These are phyloP conservation scores for Athetis lepigone DNA, from an alignment of 2,888 invertebrate species.

Conservation along the genomic window DNA sequence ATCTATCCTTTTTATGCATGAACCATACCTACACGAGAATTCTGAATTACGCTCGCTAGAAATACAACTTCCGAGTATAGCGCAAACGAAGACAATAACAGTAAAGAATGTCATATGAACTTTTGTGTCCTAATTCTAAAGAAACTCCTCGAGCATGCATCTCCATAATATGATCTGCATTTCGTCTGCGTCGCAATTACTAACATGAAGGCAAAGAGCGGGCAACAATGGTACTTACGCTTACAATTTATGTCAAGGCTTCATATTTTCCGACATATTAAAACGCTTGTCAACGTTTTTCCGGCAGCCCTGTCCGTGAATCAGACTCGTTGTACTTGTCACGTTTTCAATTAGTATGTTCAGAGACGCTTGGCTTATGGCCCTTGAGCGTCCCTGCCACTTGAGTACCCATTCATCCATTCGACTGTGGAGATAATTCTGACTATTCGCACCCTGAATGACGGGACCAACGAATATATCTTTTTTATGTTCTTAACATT, in stretches of 20 bases:
- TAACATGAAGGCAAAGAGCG: neutral
- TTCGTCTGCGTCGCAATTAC: too few relatives aligned
- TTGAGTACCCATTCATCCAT: conserved; percentile 57
- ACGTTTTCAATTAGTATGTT: conserved; percentile 88
- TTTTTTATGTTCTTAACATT: conserved; percentile 56
- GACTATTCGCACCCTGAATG: conserved; percentile 60
- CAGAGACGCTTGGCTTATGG: conserved; percentile 75
- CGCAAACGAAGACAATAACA: too few relatives aligned
- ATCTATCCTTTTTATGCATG: too few relatives aligned
- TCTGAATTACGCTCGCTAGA: too few relatives aligned
- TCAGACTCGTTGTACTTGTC: conserved; percentile 74
- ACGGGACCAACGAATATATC: conserved; percentile 52
- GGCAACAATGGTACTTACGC: neutral
- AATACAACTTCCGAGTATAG: too few relatives aligned
- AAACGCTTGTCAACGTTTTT: conserved; percentile 14
- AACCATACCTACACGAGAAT: too few relatives aligned
- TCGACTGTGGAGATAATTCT: conserved; percentile 58
- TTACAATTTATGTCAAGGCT: neutral
- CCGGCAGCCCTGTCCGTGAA: conserved; percentile 63
- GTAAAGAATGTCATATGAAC: too few relatives aligned
- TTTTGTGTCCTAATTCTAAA: too few relatives aligned
- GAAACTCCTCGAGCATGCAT: too few relatives aligned
- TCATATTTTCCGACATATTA: conserved; percentile 16
- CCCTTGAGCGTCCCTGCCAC: conserved; percentile 68
- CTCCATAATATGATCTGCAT: too few relatives aligned